These are phyloP conservation scores for Synergus gifuensis DNA, from an alignment of 2,888 invertebrate genomes.

Conservation along the genomic window DNA sequence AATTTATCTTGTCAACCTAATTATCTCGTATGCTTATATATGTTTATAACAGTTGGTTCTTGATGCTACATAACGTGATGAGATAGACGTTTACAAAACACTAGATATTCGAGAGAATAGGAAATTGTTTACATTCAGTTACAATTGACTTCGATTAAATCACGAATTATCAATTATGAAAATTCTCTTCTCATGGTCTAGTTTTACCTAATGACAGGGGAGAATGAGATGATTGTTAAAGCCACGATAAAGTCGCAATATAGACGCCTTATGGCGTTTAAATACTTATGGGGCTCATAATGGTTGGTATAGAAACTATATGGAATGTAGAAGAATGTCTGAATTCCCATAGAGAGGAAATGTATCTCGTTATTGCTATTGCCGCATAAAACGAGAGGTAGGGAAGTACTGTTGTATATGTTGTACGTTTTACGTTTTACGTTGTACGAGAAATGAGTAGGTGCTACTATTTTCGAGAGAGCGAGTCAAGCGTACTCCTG, in stretches of 20 bases:
- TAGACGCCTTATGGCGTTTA: not conserved
- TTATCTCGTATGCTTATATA: not conserved
- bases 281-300: constrained; percentile 12
- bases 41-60: not conserved
- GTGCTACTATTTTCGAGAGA: constrained; percentile 37
- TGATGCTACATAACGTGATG: not conserved
- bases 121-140: not conserved
- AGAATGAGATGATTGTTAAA: constrained; percentile 9
- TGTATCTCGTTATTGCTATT: constrained; percentile 42
- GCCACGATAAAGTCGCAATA: constrained; percentile 26
- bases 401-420: constrained; percentile 4
- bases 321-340: constrained; percentile 2
- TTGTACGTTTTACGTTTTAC: no score
- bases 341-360: constrained; percentile 27
- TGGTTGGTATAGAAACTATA: not conserved
- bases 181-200: not conserved
- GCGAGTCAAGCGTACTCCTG: constrained; percentile 42
- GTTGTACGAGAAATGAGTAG: constrained; percentile 45
- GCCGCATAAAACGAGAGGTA: constrained; percentile 35
- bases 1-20: not conserved
- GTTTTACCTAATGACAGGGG: constrained; percentile 14
- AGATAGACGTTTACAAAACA: not conserved
- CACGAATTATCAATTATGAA: no score
- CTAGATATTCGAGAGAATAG: not conserved
- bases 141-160: no score